Conservation (phyloP, 2,888 invertebrate genomes). For the Lottia gigantea region DNA sequence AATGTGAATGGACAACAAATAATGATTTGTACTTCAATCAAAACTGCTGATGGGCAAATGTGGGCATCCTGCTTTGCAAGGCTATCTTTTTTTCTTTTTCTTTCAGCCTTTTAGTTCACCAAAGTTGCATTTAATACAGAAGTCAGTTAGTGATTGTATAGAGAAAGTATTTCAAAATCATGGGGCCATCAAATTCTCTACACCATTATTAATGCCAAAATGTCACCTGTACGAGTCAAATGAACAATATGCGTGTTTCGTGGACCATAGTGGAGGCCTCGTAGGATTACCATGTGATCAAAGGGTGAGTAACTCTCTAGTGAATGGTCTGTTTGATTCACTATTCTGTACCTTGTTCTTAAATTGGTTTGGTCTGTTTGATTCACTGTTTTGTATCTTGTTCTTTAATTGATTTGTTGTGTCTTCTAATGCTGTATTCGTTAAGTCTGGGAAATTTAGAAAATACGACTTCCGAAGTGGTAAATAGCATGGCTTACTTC, state of each 20-base stretch:
- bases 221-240: constrained; percentile 46
- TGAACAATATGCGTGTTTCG: constrained; percentile 76
- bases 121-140: constrained; percentile 69
- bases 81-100: constrained; percentile 12
- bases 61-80: too few species aligned
- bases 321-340: too few species aligned
- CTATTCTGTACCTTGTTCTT: not conserved
- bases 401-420: too few species aligned
- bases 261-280: constrained; percentile 88
- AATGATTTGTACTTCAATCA: too few species aligned
- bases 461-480: too few species aligned
- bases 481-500: too few species aligned
- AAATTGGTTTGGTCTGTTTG: too few species aligned
- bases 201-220: constrained; percentile 83
- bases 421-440: too few species aligned
- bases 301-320: constrained; percentile 69
- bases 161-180: constrained; percentile 63
- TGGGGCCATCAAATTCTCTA: constrained; percentile 82
- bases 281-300: constrained; percentile 86
- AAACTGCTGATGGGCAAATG: not conserved
- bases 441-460: too few species aligned
- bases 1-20: too few species aligned
- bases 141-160: constrained; percentile 70
- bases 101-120: constrained; percentile 41
- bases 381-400: too few species aligned